Conservation (phyloP, 2,113 vertebrate species). For the Thermophis baileyi region DNA sequence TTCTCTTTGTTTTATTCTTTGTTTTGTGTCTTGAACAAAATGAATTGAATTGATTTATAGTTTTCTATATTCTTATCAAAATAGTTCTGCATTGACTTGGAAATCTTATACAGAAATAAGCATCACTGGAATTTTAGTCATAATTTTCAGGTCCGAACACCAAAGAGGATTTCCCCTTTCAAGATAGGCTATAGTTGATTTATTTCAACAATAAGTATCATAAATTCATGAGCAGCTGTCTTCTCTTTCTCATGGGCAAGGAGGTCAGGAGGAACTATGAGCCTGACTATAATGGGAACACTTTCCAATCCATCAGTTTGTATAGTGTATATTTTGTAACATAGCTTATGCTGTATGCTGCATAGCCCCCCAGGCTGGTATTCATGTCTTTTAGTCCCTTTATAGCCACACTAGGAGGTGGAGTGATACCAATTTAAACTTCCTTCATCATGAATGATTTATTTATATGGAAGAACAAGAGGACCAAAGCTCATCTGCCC, state of each 20-base stretch:
- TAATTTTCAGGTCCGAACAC: conserved; percentile 24
- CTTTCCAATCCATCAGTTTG: conserved; percentile 2
- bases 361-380: conserved; percentile 1
- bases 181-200: conserved; percentile 28
- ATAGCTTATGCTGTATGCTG: not conserved
- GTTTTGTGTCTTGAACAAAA: not conserved
- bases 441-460: not conserved
- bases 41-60: not conserved
- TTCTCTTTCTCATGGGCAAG: not conserved
- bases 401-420: conserved; percentile 7
- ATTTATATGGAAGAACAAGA: not conserved
- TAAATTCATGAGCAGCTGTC: conserved; percentile 6
- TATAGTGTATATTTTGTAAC: not conserved
- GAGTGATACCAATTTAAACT: conserved; percentile 12
- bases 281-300: conserved; percentile 20
- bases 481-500: conserved; percentile 25
- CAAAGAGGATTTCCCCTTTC: conserved; percentile 32
- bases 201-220: conserved; percentile 17
- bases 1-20: not conserved
- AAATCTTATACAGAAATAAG: not conserved
- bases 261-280: not conserved
- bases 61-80: not conserved
- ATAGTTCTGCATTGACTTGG: not conserved
- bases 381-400: conserved; percentile 16
- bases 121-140: not conserved